A percentile compares a stretch with the other conserved stretches of the same genome.
Evolutionary conservation across 2,797 vertebrate genomes (phyloP).

Genomic region (Chelon labrosus): DNA sequence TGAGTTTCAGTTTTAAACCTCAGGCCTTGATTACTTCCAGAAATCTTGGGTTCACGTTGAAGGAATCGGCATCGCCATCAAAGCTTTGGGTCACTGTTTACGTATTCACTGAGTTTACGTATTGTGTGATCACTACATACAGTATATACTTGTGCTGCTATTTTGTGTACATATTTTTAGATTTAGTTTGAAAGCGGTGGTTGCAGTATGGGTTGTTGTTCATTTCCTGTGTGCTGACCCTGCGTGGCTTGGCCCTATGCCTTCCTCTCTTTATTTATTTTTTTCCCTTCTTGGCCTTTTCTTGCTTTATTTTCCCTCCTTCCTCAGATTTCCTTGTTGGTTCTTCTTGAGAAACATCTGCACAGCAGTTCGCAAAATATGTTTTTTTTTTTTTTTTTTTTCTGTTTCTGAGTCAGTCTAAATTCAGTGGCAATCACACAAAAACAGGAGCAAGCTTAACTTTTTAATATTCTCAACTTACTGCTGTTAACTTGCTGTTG

Average conservation of each 20-base stretch:
- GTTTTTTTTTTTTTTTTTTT: background rate
- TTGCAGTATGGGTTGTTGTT: slow-evolving; percentile 26
- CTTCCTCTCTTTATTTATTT: slow-evolving; percentile 1
- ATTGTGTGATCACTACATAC: background rate
- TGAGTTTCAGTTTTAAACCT: background rate
- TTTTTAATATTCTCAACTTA: slow-evolving; percentile 4
- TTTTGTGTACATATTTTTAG: slow-evolving; percentile 12
- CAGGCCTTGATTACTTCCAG: no score
- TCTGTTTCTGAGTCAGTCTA: background rate
- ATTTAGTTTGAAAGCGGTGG: slow-evolving; percentile 26
- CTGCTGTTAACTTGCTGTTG: background rate
- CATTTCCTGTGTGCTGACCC: slow-evolving; percentile 71
- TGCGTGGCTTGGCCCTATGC: slow-evolving; percentile 42
- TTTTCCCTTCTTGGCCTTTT: background rate
- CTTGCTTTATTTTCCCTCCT: slow-evolving; percentile 7
- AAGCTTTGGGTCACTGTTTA: background rate
- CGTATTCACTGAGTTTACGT: background rate
- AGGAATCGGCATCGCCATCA: background rate
- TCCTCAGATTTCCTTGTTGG: background rate
- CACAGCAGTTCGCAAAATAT: background rate
- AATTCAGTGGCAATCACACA: background rate
- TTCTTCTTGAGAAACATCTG: slow-evolving; percentile 10
- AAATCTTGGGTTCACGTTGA: no score
- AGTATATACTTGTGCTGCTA: background rate
- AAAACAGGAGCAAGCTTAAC: background rate